Conservation (phyloP, 92 coral and sea anemone species). For the Metridium senile region DNA sequence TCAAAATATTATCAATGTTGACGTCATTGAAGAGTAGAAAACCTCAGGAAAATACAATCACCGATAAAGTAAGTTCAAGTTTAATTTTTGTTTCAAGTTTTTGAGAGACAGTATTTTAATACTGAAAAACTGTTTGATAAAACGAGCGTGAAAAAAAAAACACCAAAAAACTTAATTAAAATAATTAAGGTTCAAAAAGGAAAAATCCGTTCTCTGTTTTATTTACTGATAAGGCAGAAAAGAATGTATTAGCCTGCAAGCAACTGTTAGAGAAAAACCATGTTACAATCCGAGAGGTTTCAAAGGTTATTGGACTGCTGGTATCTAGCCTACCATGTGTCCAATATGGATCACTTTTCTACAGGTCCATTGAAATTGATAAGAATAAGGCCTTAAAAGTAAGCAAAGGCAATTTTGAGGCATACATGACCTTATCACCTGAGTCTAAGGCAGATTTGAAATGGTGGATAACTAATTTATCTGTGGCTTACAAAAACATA, state of each 20-base stretch:
- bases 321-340: slow-evolving; percentile 48
- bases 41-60: too few relatives aligned
- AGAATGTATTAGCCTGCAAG: not conserved
- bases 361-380: slow-evolving; percentile 35
- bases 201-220: too few relatives aligned
- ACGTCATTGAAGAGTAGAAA: too few relatives aligned
- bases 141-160: too few relatives aligned
- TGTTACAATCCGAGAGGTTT: slow-evolving; percentile 25
- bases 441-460: slow-evolving; percentile 20
- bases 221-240: not conserved
- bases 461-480: slow-evolving; percentile 35
- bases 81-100: too few relatives aligned
- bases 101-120: too few relatives aligned
- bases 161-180: too few relatives aligned
- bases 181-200: too few relatives aligned
- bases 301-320: slow-evolving; percentile 46
- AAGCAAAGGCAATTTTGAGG: slow-evolving; percentile 38
- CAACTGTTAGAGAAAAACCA: not conserved
- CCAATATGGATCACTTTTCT: slow-evolving; percentile 43
- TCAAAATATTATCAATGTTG: too few relatives aligned
- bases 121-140: too few relatives aligned
- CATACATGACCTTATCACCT: slow-evolving; percentile 13
- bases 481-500: slow-evolving; percentile 17
- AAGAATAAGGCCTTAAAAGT: slow-evolving; percentile 36
- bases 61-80: too few relatives aligned